These are phyloP conservation scores for Aquatica leii DNA, from an alignment of 2,888 invertebrate species.

Conservation along the genomic window DNA sequence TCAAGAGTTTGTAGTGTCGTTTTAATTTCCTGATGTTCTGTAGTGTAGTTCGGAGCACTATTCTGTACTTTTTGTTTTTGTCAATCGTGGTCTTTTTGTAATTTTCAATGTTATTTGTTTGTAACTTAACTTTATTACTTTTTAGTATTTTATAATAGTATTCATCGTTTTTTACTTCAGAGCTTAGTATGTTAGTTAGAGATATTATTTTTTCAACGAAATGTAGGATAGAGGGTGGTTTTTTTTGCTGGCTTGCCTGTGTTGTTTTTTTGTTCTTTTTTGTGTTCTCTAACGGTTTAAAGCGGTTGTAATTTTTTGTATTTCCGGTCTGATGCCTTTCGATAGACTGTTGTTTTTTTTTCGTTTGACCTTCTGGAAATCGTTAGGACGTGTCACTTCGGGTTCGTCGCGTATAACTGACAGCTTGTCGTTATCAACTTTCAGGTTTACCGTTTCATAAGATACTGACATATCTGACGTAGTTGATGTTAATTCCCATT, in stretches of 20 bases:
- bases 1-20: background rate
- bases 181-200: conserved; percentile 5
- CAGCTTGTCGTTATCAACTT: background rate
- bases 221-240: too few species aligned
- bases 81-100: background rate
- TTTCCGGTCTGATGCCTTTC: conserved; percentile 9
- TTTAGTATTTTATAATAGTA: conserved; percentile 8
- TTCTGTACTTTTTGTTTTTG: too few species aligned
- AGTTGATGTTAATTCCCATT: background rate
- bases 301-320: conserved; percentile 4
- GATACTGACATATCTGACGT: background rate
- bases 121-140: conserved; percentile 7
- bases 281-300: conserved; percentile 6
- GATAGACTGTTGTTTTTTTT: background rate
- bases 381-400: too few species aligned
- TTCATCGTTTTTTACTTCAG: background rate
- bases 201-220: conserved; percentile 1
- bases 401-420: conserved; percentile 2
- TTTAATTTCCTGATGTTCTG: conserved; percentile 12
- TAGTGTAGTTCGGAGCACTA: background rate
- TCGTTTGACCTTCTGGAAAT: conserved; percentile 1
- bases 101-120: conserved; percentile 10
- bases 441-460: background rate
- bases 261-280: background rate
- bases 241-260: too few species aligned